These are phyloP conservation scores for Coelinius sp. DNA, from an alignment of 2,888 invertebrate species.

Conservation along the genomic window DNA sequence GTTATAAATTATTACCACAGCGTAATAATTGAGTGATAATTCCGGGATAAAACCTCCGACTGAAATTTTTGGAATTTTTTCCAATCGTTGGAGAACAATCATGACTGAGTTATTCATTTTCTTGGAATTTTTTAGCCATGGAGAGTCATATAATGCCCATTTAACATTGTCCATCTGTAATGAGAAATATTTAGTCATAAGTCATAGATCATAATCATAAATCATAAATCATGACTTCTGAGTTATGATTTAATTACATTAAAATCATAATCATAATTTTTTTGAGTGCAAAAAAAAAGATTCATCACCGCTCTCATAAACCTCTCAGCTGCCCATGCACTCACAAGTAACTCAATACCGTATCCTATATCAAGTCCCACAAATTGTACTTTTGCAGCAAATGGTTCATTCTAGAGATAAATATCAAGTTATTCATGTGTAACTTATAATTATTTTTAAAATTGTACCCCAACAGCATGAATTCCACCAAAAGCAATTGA, in stretches of 20 bases:
- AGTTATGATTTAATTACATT: too few relatives aligned
- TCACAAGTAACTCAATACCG: conserved; percentile 42
- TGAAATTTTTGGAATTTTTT: neutral
- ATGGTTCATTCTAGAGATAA: conserved; percentile 38
- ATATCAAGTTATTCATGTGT: too few relatives aligned
- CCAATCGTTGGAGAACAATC: neutral
- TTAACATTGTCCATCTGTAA: conserved; percentile 20
- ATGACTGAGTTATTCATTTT: neutral
- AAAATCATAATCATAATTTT: neutral
- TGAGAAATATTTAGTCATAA: too few relatives aligned
- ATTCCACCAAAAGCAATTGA: conserved; percentile 41
- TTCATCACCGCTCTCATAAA: conserved; percentile 41
- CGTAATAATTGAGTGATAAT: conserved; percentile 1
- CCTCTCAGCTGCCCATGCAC: conserved; percentile 48
- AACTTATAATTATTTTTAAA: too few relatives aligned
- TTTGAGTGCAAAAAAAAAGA: too few relatives aligned
- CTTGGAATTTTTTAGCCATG: neutral
- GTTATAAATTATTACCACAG: neutral
- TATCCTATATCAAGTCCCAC: conserved; percentile 38
- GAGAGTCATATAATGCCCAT: conserved; percentile 18
- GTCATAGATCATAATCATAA: too few relatives aligned
- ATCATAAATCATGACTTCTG: too few relatives aligned
- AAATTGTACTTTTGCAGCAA: conserved; percentile 40
- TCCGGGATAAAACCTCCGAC: neutral
- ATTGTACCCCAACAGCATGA: conserved; percentile 45